Evolutionary conservation across 2,797 vertebrate genomes (phyloP), one percentile per base, ranked within the genome.

Genomic region (Leucoraja ocellata): DNA sequence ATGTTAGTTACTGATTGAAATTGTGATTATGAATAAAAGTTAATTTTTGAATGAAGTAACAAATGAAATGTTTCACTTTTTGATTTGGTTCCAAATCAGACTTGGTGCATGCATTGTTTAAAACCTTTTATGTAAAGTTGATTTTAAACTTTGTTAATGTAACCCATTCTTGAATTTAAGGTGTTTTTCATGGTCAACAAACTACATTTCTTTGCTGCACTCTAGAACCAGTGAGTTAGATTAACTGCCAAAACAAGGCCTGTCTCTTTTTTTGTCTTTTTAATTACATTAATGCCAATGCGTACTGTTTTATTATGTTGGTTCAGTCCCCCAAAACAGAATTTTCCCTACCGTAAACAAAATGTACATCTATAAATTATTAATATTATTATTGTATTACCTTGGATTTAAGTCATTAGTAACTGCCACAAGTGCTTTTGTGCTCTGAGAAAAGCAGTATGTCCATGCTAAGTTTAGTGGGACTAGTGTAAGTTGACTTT

Each of bases 71-170:
- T n/a, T 36, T 88, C 77, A 78, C 10, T 10, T 78, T 78, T 78
- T 36, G 10, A 78, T 78, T 65, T 32, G n/a, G 61, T n/a, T 65
- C n/a, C 84, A 88, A 88, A 88, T 68, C n/a, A 88, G 68, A 36
- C 32, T 68, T 68, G n/a, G 16, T 65, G 28, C 36, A n/a, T 65
- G 25, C 1, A 36, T n/a, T 65, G 10, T 65, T 32, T 63, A 86
- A 63, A 61, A 16, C 61, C 28, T 65, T 88, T 88, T 88, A 65
- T n/a, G 28, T 65, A n/a, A 65, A 7, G 21, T 65, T 65, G 61
- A 88, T 88, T 88, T 88, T 65, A 88, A 65, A 88, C 28, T n/a
- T 68, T 88, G 0, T 83, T 32, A 65, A 32, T 88, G n/a, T 18
- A 32, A 65, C 28, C 61, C 61, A 54, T 18, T 54, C 71, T 91